These are phyloP conservation scores for Lasius platythorax DNA, from an alignment of 2,888 invertebrate genomes.

Conservation along the genomic window DNA sequence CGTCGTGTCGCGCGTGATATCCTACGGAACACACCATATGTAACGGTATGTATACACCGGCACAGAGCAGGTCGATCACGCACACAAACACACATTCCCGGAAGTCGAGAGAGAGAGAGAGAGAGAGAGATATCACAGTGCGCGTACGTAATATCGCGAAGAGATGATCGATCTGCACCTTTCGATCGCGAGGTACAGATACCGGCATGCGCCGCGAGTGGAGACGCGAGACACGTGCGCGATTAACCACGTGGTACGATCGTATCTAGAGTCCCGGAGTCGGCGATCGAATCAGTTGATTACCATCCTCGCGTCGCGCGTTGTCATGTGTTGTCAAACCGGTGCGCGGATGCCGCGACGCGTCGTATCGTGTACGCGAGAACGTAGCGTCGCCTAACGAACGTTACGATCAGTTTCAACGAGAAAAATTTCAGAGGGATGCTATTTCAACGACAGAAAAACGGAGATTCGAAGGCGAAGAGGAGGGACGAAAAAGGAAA, in stretches of 20 bases:
- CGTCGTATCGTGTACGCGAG: conserved; percentile 18
- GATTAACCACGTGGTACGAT: conserved; percentile 56
- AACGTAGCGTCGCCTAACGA: no score
- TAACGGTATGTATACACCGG: conserved; percentile 46
- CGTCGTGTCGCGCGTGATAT: conserved; percentile 53
- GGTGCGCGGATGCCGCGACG: not conserved
- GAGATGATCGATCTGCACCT: not conserved
- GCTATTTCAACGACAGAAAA: conserved; percentile 72
- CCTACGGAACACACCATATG: conserved; percentile 70
- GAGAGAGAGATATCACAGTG: conserved; percentile 1
- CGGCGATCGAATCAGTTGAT: conserved; percentile 58
- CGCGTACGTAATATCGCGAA: conserved; percentile 43
- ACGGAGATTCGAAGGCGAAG: no score
- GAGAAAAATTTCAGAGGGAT: conserved; percentile 62
- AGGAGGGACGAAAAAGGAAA: not conserved
- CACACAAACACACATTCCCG: not conserved
- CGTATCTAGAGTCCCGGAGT: not conserved
- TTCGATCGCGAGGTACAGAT: not conserved
- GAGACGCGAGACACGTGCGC: conserved; percentile 34
- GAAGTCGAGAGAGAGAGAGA: not conserved
- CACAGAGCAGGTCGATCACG: conserved; percentile 8
- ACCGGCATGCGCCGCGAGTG: conserved; percentile 8
- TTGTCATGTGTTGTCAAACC: conserved; percentile 39
- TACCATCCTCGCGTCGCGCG: conserved; percentile 48
- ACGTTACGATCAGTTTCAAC: not conserved